Evolutionary conservation across 2,113 vertebrate genomes (phyloP).

Genomic region (Anhinga rufa): DNA sequence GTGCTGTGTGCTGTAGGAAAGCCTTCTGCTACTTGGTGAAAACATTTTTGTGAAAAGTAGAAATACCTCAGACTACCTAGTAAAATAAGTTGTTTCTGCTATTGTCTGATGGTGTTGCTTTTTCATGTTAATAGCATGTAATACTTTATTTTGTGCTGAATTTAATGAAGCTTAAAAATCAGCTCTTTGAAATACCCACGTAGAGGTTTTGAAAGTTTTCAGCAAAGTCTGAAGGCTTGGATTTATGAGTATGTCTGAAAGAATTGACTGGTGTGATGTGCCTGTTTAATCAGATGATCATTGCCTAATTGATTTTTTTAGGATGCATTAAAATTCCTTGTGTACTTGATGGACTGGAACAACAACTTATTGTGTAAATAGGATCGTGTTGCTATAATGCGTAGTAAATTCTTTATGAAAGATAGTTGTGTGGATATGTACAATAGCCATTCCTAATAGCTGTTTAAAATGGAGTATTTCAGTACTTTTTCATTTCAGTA

Average conservation of each 20-base stretch:
- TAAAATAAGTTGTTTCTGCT: neutral
- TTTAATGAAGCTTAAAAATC: neutral
- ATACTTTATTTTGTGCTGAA: neutral
- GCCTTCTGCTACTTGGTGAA: neutral
- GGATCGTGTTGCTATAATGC: neutral
- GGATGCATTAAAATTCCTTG: slow-evolving; percentile 18
- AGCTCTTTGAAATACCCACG: neutral
- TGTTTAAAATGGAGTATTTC: neutral
- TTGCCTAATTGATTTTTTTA: slow-evolving; percentile 35
- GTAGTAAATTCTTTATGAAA: slow-evolving; percentile 11
- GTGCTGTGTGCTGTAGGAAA: neutral
- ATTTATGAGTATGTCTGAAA: slow-evolving; percentile 4
- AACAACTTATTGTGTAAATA: slow-evolving; percentile 38
- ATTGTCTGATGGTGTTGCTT: neutral
- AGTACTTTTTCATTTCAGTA: neutral
- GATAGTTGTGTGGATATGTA: neutral
- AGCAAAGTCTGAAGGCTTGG: neutral
- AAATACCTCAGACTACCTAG: neutral
- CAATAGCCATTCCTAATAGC: neutral
- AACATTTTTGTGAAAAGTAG: neutral
- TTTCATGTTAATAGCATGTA: neutral
- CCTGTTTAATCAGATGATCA: slow-evolving; percentile 34
- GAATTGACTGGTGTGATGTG: neutral
- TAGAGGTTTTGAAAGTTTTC: neutral
- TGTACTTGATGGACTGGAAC: slow-evolving; percentile 36